Percentiles rank a stretch among this genome's conserved stretches.
These are phyloP conservation scores for Astur gentilis DNA, from an alignment of 2,113 vertebrate species.

Conservation along the genomic window DNA sequence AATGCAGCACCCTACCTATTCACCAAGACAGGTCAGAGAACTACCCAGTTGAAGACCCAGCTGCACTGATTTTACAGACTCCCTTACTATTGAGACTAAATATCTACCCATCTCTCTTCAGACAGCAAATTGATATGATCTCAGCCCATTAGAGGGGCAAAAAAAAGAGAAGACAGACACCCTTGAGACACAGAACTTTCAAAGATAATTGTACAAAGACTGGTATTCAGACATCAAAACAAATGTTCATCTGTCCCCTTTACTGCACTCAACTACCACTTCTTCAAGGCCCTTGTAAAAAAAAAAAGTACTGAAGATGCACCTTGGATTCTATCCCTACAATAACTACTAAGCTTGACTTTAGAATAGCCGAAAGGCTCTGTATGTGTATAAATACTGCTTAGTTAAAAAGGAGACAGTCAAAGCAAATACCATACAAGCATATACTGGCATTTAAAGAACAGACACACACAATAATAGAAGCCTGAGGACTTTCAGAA, in stretches of 20 bases:
- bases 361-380: background rate
- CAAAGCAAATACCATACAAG: background rate
- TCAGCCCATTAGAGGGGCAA: background rate
- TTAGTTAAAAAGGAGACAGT: background rate
- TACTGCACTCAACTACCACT: background rate
- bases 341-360: background rate
- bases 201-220: background rate
- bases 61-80: background rate
- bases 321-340: background rate
- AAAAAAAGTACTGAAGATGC: background rate
- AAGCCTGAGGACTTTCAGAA: background rate
- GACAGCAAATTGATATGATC: background rate
- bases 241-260: background rate
- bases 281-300: background rate
- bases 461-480: background rate
- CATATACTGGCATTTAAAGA: background rate
- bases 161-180: background rate
- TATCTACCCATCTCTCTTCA: background rate
- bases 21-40: background rate
- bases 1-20: background rate
- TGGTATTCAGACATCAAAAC: background rate
- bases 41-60: background rate
- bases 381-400: background rate
- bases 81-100: background rate
- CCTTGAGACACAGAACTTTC: background rate